Evolutionary conservation across 2,113 vertebrate genomes (phyloP), one percentile per base, ranked within the genome.

Genomic region (Pygoscelis adeliae): DNA sequence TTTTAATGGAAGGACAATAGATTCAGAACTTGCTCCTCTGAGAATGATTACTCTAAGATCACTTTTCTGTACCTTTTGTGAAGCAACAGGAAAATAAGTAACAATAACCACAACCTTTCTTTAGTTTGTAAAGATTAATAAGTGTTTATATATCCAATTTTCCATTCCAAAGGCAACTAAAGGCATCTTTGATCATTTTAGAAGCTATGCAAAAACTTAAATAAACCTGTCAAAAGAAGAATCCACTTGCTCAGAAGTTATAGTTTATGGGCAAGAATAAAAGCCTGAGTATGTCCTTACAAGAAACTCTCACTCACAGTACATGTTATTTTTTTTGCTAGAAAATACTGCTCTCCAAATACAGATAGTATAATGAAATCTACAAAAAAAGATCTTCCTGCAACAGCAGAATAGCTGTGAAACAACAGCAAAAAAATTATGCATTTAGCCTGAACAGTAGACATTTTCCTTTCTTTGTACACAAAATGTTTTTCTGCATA

Each of bases 371-470:
- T 36, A 76, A 69, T 4, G 18, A 61, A 89, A 52, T 10, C 3
- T 80, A 14, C 29, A 72, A 40, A 63, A 32, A 49, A 46, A 63
- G 3, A 13, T 47, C 16, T 66, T 79, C 7, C 29, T 81, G 14
- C 23, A 46, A 11, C 13, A 23, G 10, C 4, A 38, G 2, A 87
- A 69, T 4, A 72, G 4, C 13, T 56, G 42, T 58, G 32, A 71
- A 95, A 55, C 2, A 86, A 23, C 10, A 61, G 15, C 5, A 69
- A 44, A 89, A 66, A 13, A 10, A 6, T 6, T 74, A 27, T 1
- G 0, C 11, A 9, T 38, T 82, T 12, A 2, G 0, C 11, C 5
- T 46, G 15, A 20, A 59, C 10, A 56, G 23, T 36, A 5, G 5
- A 49, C 6, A 58, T 76, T 53, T 81, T 72, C 27, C 5, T 81